Conservation (phyloP, 2,888 invertebrate genomes). For the Leptinotarsa haldemani region DNA sequence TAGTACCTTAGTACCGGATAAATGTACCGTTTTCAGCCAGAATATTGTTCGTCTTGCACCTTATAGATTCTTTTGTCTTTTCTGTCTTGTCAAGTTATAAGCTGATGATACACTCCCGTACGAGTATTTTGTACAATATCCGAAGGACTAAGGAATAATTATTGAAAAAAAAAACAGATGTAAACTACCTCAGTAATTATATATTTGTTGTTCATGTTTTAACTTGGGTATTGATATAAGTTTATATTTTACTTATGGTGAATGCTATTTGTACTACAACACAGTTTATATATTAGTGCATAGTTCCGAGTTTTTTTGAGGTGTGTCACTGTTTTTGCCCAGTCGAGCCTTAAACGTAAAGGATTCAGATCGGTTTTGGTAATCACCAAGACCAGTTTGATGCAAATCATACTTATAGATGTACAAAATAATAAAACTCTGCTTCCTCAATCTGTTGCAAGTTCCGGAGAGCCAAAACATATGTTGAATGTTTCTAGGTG, state of each 20-base stretch:
- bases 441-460: no score
- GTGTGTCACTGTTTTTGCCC: conserved; percentile 64
- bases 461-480: no score
- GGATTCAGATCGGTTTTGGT: conserved; percentile 19
- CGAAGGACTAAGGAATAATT: conserved; percentile 61
- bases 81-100: conserved; percentile 35
- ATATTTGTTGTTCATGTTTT: conserved; percentile 67
- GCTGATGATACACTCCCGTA: conserved; percentile 15
- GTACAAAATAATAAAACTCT: no score
- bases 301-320: conserved; percentile 58
- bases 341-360: conserved; percentile 21
- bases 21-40: conserved; percentile 41
- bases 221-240: conserved; percentile 61
- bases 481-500: no score
- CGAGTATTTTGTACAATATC: conserved; percentile 58
- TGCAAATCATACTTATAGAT: no score
- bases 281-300: conserved; percentile 41
- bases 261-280: conserved; percentile 65
- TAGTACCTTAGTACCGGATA: conserved; percentile 66
- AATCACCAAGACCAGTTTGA: no score
- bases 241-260: conserved; percentile 62
- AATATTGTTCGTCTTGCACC: conserved; percentile 37
- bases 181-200: conserved; percentile 68
- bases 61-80: conserved; percentile 30
- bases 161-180: conserved; percentile 49